Percentiles rank a stretch among this genome's conserved stretches.
phyloP scores from a whole-genome alignment of 1,140 invertebrate species.

The Lasaia peninsularis region DNA sequence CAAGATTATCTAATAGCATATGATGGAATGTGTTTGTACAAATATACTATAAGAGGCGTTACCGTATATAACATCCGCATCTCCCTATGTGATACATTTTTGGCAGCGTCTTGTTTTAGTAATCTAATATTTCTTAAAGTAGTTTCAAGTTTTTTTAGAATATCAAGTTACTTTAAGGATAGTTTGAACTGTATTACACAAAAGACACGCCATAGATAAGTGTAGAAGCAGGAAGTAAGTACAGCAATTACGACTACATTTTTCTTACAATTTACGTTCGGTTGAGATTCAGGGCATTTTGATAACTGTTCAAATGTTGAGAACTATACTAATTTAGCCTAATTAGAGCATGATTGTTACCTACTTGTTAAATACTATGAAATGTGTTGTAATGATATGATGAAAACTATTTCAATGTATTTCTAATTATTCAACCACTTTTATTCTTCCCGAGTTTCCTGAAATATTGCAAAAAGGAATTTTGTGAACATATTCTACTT shows the following conservation, averaged over 20 bases:
- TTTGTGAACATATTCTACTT: too few relatives aligned
- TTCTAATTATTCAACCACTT: neutral
- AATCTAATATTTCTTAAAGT: neutral
- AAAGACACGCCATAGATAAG: neutral
- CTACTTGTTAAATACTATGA: slow-evolving; percentile 40
- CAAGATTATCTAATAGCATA: neutral
- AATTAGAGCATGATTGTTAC: slow-evolving; percentile 30
- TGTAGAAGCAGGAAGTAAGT: slow-evolving; percentile 1
- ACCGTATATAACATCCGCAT: slow-evolving; percentile 6
- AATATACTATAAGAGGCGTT: neutral
- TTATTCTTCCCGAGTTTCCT: neutral
- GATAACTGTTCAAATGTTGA: slow-evolving; percentile 38
- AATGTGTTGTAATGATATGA: slow-evolving; percentile 60
- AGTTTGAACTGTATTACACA: neutral
- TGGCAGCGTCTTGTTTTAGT: slow-evolving; percentile 15
- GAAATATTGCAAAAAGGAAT: too few relatives aligned
- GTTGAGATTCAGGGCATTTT: neutral
- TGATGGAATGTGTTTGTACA: neutral
- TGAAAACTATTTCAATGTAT: slow-evolving; percentile 39
- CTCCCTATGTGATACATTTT: slow-evolving; percentile 8
- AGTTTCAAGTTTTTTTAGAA: neutral
- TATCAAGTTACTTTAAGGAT: neutral
- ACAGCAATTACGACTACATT: neutral
- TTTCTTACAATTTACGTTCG: neutral
- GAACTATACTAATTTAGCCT: slow-evolving; percentile 36